Evolutionary conservation across 2,797 vertebrate genomes (phyloP).

Genomic region (Phalloptychus januarius): DNA sequence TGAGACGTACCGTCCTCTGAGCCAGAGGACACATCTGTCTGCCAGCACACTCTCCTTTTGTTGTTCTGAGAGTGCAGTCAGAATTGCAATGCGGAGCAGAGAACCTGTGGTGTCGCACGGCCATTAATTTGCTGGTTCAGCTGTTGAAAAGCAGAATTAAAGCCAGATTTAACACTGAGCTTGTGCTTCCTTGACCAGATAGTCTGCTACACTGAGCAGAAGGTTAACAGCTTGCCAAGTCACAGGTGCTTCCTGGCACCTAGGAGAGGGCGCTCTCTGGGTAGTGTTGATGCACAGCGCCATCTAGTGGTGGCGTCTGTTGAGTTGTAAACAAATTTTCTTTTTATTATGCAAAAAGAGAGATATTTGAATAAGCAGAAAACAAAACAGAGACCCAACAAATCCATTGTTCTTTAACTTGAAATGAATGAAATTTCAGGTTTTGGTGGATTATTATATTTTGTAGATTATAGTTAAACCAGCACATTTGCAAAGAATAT

Average conservation of each 20-base stretch:
- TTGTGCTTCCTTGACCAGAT: conserved; percentile 15
- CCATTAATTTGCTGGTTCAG: not conserved
- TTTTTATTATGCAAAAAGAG: too few relatives aligned
- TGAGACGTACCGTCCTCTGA: conserved; percentile 56
- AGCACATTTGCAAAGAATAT: too few relatives aligned
- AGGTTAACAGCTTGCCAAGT: conserved; percentile 44
- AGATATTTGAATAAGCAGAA: too few relatives aligned
- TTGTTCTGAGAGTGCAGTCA: conserved; percentile 2
- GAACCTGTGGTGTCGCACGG: not conserved
- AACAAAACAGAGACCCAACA: too few relatives aligned
- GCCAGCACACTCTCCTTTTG: conserved; percentile 10
- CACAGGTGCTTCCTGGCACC: conserved; percentile 65
- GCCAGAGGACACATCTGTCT: conserved; percentile 62
- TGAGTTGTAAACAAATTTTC: not conserved
- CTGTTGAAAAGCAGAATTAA: not conserved
- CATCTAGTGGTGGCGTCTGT: conserved; percentile 49
- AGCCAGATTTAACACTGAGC: conserved; percentile 4
- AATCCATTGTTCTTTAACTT: too few relatives aligned
- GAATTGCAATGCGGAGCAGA: conserved; percentile 8
- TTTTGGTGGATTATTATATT: too few relatives aligned
- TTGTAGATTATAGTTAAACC: too few relatives aligned
- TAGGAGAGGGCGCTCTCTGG: not conserved
- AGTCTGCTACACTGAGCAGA: conserved; percentile 50
- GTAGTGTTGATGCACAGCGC: conserved; percentile 39
- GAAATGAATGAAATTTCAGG: too few relatives aligned